These are phyloP conservation scores for Notothenia rossii DNA, from an alignment of 2,113 vertebrate genomes.

Conservation along the genomic window DNA sequence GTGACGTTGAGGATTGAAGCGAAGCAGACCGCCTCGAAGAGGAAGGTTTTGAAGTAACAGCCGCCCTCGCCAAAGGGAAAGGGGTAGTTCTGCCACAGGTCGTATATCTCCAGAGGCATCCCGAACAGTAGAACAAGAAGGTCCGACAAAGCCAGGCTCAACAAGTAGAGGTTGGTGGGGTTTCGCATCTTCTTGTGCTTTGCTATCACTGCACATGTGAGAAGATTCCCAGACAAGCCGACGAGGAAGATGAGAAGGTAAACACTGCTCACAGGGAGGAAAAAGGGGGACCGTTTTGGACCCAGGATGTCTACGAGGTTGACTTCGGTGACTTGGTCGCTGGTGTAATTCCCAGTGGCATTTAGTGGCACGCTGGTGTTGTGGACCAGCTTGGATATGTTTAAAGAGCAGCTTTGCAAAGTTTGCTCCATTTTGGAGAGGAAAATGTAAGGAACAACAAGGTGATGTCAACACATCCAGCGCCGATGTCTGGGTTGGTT, in stretches of 20 bases:
- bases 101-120: conserved; percentile 87
- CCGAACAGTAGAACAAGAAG: conserved; percentile 84
- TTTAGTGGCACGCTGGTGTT: conserved; percentile 65
- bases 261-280: conserved; percentile 76
- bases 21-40: conserved; percentile 86
- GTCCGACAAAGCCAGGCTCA: conserved; percentile 84
- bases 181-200: conserved; percentile 86
- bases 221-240: conserved; percentile 83
- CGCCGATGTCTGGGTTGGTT: not conserved
- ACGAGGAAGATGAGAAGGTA: conserved; percentile 85
- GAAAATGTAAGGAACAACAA: not conserved
- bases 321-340: conserved; percentile 60
- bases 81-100: conserved; percentile 87
- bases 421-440: conserved; percentile 70
- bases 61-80: conserved; percentile 84
- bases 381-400: conserved; percentile 50
- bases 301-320: conserved; percentile 81
- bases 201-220: conserved; percentile 84
- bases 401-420: conserved; percentile 56
- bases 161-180: conserved; percentile 85
- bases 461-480: conserved; percentile 32
- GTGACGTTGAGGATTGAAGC: conserved; percentile 87
- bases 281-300: conserved; percentile 83
- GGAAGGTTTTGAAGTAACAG: conserved; percentile 86
- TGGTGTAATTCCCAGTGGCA: conserved; percentile 62